Evolutionary conservation across 1,140 invertebrate genomes (phyloP), one percentile per base, ranked within the genome.

Genomic region (Polyergus mexicanus): DNA sequence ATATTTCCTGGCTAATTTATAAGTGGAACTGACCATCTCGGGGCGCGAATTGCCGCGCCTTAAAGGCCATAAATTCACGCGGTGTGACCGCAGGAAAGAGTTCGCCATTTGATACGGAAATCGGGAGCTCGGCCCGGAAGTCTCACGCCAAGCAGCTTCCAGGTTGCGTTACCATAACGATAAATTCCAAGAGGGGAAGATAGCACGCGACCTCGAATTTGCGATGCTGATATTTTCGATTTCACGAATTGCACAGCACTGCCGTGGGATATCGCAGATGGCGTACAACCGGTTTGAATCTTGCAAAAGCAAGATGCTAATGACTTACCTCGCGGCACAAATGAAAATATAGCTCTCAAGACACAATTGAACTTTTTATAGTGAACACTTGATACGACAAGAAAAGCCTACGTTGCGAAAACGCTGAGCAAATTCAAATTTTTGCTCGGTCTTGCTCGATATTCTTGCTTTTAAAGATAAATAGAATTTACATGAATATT

Each of bases 131-230:
- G 86, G 86, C 74, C 86, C 90, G 92, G 90, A 92, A 93, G 78
- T 86, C 89, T 88, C 87, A 89, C 90, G 90, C 90, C 90, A 92
- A 92, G 83, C 89, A 85, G 90, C 88, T 92, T 92, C 90, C 91
- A 92, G 85, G 85, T 91, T 92, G 90, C 91, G 91, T 93, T 93
- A 93, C 89, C 91, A 90, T 93, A 92, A 92, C 91, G 88, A 92
- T 93, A 93, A 93, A 93, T 93, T 87, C 88, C 56, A 87, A 88
- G 85, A 80, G 80, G 4, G 47, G 84, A 89, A 90, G 85, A 90
- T 90, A 89, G 86, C 71, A 75, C 38, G 66, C 84, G 86, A 78
- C 87, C 65, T 75, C n/a, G 47, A 58, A 75, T 60, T 77, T 74
- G 78, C 78, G 68, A 83, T 83, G 78, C 54, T 74, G 87, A 89